Conservation (phyloP, 2,888 invertebrate species). For the Encarsia formosa region DNA sequence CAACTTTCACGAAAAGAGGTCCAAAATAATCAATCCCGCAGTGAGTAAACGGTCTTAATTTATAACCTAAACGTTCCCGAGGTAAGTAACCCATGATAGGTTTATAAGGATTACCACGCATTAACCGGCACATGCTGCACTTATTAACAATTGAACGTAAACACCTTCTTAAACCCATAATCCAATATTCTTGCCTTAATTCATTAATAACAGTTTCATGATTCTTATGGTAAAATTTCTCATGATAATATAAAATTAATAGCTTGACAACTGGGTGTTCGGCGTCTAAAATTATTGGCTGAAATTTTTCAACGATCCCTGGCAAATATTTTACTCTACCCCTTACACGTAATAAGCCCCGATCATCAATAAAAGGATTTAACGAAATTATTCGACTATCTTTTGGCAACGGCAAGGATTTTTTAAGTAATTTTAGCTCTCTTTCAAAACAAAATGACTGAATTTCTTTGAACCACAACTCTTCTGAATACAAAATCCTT, state of each 20-base stretch:
- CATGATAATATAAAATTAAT: background rate
- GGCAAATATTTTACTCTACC: background rate
- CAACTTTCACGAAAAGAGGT: background rate
- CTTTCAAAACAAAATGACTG: background rate
- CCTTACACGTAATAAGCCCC: background rate
- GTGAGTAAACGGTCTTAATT: background rate
- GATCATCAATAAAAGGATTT: slow-evolving; percentile 1
- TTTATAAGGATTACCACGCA: background rate
- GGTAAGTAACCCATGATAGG: background rate
- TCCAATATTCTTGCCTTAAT: background rate
- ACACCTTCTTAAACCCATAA: background rate
- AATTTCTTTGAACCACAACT: background rate
- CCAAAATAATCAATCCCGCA: background rate
- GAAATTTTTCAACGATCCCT: background rate
- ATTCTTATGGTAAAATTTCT: background rate
- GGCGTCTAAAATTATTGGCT: slow-evolving; percentile 11
- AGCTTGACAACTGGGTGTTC: background rate
- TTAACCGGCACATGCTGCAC: background rate
- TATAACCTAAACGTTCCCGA: background rate
- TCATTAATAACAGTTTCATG: background rate
- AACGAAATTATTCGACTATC: background rate
- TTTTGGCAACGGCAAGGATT: background rate
- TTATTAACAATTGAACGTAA: background rate
- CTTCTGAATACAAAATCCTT: background rate
- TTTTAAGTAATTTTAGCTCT: background rate